phyloP scores from a whole-genome alignment of 2,797 vertebrate genomes.

The Intellagama lesueurii region DNA sequence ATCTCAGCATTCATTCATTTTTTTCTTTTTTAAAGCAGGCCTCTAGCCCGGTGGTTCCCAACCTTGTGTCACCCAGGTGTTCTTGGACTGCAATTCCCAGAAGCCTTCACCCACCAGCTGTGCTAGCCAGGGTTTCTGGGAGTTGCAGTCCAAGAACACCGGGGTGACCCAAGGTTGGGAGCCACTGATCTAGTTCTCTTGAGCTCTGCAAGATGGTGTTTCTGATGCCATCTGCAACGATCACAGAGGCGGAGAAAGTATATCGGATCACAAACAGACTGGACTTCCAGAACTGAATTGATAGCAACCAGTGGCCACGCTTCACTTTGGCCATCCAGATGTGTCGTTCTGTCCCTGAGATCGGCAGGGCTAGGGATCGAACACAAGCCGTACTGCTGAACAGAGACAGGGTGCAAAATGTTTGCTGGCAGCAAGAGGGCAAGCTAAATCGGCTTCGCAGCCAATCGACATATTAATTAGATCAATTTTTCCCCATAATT shows the following conservation, averaged over 20 bases:
- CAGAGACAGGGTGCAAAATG: too few species aligned
- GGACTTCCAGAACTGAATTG: not conserved
- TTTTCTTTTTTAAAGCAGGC: too few species aligned
- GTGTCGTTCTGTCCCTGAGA: not conserved
- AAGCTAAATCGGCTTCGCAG: too few species aligned
- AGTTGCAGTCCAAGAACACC: not conserved
- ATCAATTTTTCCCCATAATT: too few species aligned
- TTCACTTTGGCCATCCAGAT: not conserved
- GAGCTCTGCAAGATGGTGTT: too few species aligned
- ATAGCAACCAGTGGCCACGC: not conserved
- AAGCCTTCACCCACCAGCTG: not conserved
- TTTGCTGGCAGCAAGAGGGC: too few species aligned
- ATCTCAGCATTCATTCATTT: too few species aligned
- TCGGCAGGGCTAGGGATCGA: not conserved
- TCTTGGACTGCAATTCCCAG: not conserved
- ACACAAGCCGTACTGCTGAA: too few species aligned
- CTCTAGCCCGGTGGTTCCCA: too few species aligned
- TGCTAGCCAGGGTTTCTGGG: not conserved
- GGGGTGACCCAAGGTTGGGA: too few species aligned
- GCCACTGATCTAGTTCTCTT: not conserved
- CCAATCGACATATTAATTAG: too few species aligned
- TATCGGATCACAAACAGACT: not conserved
- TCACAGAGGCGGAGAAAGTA: not conserved
- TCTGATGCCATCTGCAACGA: not conserved
- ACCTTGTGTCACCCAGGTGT: too few species aligned